Evolutionary conservation across 2,888 invertebrate genomes (phyloP), one percentile per base, ranked within the genome.

Genomic region (Anorthoa munda): DNA sequence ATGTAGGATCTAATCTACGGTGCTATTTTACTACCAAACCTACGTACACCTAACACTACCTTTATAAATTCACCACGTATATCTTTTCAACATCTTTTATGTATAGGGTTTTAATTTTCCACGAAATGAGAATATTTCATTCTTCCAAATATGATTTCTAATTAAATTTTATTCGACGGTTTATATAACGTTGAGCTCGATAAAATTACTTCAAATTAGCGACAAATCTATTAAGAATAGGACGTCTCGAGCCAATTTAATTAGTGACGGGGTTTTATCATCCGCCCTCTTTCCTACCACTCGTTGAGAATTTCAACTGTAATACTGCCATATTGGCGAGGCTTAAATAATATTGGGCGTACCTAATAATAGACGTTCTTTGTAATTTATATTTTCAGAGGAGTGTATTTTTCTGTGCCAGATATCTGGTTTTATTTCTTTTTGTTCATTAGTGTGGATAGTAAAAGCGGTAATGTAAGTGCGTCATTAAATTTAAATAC

Each of bases 261-360:
- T 96, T 96, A 96, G 95, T 94, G 94, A 92, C 93, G 86, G 91
- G 94, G 93, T 95, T 96, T 95, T 95, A 96, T 95, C 92, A 93
- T 95, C 93, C 92, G 84, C 91, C 91, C 94, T 94, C 93, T 94
- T 94, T 92, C 90, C 92, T 91, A 91, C 90, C 90, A 89, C 94
- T 95, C 93, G 92, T 89, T 89, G 91, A 88, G 89, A 94, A 93
- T 93, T 94, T 93, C 90, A 92, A 91, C 92, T 90, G 90, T 93
- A 92, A 92, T 93, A 90, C 91, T 87, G 93, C 89, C 90, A 92
- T 95, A 94, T 94, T 93, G 93, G 93, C 89, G 91, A 91, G 90
- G 93, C 93, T 95, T 94, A 93, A 94, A 94, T 93, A 93, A 93
- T 93, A 93, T 94, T 91, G 90, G 86, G 88, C 85, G 86, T 85